Base-by-base conservation (phyloP, 2,888 invertebrate genomes). In the Lucinisca nassula region DNA sequence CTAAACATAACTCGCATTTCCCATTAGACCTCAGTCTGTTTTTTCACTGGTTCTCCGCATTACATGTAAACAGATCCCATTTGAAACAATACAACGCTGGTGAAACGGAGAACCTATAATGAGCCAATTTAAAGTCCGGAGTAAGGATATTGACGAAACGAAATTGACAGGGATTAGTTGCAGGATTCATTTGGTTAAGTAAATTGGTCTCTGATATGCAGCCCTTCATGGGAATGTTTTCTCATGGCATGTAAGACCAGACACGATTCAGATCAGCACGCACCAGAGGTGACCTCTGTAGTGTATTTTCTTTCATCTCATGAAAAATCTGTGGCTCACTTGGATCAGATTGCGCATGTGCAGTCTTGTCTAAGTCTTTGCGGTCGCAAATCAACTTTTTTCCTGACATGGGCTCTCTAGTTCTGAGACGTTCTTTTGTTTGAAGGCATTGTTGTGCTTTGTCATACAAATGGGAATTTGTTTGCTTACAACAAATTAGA, bases 111-210 rank as follows among this genome's bases (percentile, higher is more conserved):
- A 67, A 67, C 67, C 67, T 35, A 35, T 67, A 67, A 67, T 67
- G 67, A 67, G 67, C 35, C 67, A 67, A 67, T 67, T 67, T 67
- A 67, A 67, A 67, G 67, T 67, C 67, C 35, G 14, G 35, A 32
- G 67, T 21, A 35, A 14, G 67, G 67, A 67, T 67, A 67, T 67
- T 67, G 67, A 67, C 67, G 67, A 35, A 67, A 35, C 67, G 67
- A 67, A 67, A 67, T 35, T 67, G 67, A 67, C 67, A 35, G 67
- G 67, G 67, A 67, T 67, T 67, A 67, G 30, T 10, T 67, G 17
- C 35, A 1, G 67, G 8, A 67, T 67, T 67, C 67, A 67, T 67
- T 67, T 67, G 30, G 21, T 67, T 67, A 30, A 10, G 32, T 35
- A 67, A 67, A 35, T 67, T 35, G 67, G 10, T 35, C 35, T 35